phyloP scores from a whole-genome alignment of 2,797 vertebrate species.

The Platalea minor region DNA sequence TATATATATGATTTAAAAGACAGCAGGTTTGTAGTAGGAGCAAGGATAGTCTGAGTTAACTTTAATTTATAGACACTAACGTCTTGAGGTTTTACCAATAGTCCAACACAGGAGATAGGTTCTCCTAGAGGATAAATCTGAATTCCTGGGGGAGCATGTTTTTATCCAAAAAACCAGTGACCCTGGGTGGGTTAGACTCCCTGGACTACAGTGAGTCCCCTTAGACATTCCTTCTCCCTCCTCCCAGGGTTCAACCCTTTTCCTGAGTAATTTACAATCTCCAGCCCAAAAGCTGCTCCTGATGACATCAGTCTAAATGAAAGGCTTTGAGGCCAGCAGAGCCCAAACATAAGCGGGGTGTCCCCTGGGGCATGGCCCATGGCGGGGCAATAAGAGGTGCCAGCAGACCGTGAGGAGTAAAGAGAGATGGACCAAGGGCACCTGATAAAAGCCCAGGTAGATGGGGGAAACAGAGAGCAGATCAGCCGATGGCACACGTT shows the following conservation, averaged over 20 bases:
- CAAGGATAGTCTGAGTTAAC: background rate
- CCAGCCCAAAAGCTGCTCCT: background rate
- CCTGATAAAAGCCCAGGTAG: background rate
- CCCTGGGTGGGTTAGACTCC: background rate
- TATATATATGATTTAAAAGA: background rate
- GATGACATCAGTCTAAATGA: background rate
- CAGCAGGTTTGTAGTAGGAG: background rate
- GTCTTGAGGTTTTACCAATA: background rate
- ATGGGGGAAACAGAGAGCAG: background rate
- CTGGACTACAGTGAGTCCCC: background rate
- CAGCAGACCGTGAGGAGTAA: background rate
- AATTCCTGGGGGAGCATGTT: background rate
- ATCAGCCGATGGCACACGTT: accelerated
- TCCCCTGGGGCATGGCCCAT: background rate
- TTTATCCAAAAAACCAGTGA: background rate
- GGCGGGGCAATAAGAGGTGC: background rate
- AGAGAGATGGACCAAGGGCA: background rate
- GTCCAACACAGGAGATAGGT: background rate
- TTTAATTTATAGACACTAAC: background rate
- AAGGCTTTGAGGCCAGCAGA: background rate
- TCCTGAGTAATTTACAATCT: background rate
- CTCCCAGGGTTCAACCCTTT: background rate
- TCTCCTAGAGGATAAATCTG: background rate
- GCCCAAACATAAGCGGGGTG: accelerated
- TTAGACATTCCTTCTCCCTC: background rate